Base-by-base conservation (phyloP, 2,888 invertebrate genomes). In the Chymomyza fuscimana region DNA sequence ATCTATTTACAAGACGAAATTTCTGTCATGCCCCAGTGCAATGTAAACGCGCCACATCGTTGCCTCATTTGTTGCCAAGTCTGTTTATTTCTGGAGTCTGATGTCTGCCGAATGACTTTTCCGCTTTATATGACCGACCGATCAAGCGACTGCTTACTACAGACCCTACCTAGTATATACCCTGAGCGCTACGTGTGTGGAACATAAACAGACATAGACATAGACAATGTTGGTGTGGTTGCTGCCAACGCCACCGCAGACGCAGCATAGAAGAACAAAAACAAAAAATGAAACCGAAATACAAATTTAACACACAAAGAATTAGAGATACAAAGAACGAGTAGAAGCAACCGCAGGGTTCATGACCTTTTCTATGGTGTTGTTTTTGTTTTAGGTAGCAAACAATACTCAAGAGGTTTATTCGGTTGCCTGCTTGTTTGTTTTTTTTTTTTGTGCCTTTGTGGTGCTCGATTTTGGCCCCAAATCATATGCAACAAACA, bases 41-140 rank as follows among this genome's bases (percentile, higher is more conserved):
- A 61, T 73, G 68, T 67, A 69, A 63, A 46, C 40, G 40, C 40
- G 40, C 40, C 40, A 46, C 40, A 12, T 46, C 40, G 40, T 46
- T 46, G 40, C 40, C 40, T 46, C 63, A 66, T 52, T 59, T 70
- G 73, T 79, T 79, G 79, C 79, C 76, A 76, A 69, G 60, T 74
- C 81, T 82, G 85, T 83, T 83, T 85, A 83, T 83, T 83, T 83
- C 83, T 85, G 83, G 85, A 83, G 83, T 85, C 60, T 22, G 54
- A 16, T 54, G 54, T 54, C 54, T 83, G 79, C 70, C 85, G 83
- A 84, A 85, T 84, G 85, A 84, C 81, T 84, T 84, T 84, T 84
- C 83, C 83, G 83, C 54, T 54, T 54, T 54, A 54, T 54, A 54
- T 54, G 54, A 54, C 54, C 54, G 32, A 32, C 32, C 7, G 40